These are phyloP conservation scores for Diuraphis noxia DNA, from an alignment of 1,140 invertebrate genomes.

Conservation along the genomic window DNA sequence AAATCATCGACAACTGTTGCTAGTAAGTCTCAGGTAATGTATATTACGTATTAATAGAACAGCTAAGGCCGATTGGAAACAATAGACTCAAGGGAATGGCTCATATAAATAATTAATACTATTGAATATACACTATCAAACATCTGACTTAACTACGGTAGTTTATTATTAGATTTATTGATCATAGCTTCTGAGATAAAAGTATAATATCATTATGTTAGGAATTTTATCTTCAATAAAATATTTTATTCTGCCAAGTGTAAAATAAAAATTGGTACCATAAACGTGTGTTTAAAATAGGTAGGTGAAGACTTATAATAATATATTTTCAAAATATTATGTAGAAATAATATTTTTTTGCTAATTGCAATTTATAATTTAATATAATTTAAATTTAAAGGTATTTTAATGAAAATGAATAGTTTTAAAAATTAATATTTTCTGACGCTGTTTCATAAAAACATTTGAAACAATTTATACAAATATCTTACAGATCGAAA, in stretches of 20 bases:
- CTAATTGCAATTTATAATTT: neutral
- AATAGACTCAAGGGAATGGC: neutral
- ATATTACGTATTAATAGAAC: neutral
- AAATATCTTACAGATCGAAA: too few species aligned
- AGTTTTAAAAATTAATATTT: neutral
- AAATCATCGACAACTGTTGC: constrained; percentile 7
- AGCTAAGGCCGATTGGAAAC: neutral
- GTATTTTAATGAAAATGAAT: neutral
- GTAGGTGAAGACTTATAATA: neutral
- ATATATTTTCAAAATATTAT: too few species aligned
- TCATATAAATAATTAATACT: neutral
- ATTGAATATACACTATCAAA: neutral
- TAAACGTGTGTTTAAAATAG: neutral
- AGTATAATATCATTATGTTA: too few species aligned
- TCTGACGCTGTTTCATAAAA: neutral
- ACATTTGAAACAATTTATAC: too few species aligned
- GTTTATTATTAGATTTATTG: neutral
- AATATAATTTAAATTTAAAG: too few species aligned
- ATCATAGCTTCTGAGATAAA: neutral
- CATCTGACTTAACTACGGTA: neutral
- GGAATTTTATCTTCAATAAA: too few species aligned
- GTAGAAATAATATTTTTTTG: too few species aligned
- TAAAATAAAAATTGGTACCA: too few species aligned
- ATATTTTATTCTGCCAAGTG: neutral
- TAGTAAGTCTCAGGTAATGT: neutral